Evolutionary conservation across 2,113 vertebrate genomes (phyloP).

Genomic region (Arothron firmamentum): DNA sequence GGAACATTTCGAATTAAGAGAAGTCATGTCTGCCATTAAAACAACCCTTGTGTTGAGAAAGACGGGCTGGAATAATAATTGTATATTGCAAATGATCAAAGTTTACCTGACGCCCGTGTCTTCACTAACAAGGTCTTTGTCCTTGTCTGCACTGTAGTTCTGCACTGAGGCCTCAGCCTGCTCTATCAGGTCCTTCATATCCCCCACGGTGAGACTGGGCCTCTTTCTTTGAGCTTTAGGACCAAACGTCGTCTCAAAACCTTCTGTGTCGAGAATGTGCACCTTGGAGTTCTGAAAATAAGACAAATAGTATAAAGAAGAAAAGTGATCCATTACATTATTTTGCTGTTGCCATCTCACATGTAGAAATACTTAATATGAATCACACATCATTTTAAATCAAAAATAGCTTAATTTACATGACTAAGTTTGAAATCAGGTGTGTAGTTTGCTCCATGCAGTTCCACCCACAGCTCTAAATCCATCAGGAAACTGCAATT

Average conservation of each 20-base stretch:
- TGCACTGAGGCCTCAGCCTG: slow-evolving; percentile 77
- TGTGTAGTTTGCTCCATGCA: too few relatives aligned
- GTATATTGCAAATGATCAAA: neutral
- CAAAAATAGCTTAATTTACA: too few relatives aligned
- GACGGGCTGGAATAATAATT: too few relatives aligned
- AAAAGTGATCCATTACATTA: neutral
- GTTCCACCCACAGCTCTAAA: too few relatives aligned
- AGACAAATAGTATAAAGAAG: neutral
- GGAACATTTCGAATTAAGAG: neutral
- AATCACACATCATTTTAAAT: too few relatives aligned
- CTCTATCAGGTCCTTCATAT: slow-evolving; percentile 85
- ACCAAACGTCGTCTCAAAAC: slow-evolving; percentile 92
- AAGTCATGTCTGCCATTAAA: too few relatives aligned
- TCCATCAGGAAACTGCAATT: too few relatives aligned
- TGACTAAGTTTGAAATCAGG: too few relatives aligned
- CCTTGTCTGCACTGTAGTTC: slow-evolving; percentile 81
- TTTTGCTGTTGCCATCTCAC: too few relatives aligned
- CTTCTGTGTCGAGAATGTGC: slow-evolving; percentile 96
- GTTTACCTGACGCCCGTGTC: slow-evolving; percentile 89
- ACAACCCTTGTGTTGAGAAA: too few relatives aligned
- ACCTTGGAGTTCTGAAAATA: slow-evolving; percentile 85
- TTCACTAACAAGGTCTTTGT: slow-evolving; percentile 86
- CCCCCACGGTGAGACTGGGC: slow-evolving; percentile 81
- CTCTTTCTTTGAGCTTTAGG: slow-evolving; percentile 92
- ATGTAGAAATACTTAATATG: too few relatives aligned